Base-by-base conservation (phyloP, 1,140 invertebrate genomes). In the Euschistus heros region DNA sequence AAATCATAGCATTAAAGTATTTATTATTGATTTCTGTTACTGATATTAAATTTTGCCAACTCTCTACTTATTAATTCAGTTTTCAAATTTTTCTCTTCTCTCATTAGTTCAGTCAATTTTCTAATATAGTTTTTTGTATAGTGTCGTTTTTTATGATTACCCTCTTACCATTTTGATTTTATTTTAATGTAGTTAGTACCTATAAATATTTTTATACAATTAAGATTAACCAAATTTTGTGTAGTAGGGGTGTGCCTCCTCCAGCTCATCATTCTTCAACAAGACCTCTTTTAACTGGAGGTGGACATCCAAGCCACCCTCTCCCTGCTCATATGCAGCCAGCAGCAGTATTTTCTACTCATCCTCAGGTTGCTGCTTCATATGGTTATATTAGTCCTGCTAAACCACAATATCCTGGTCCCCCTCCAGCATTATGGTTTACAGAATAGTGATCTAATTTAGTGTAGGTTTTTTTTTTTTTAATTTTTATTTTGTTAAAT, bases 211-310 rank as follows among this genome's bases (percentile, higher is more conserved):
- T 24, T 15, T 20, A 22, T 26, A 37, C 33, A 30, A 8, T 62
- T 70, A 66, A 46, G 42, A 67, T 68, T 66, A 13, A 37, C 33
- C 33, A 37, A 37, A 37, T 37, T 37, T 66, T 64, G 68, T 71
- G 22, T 74, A 87, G 82, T 74, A 82, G 87, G 68, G 86, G 86
- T 54, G 81, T 88, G 68, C 86, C 88, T 65, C 89, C 89, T 14
- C 89, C 89, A 67, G 89, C 89, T 42, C 89, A 92, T 76, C 90
- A 92, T 76, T 86, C 86, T 71, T 88, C 86, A 71, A 87, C 87
- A 67, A 79, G 88, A 70, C 87, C 89, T 68, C 84, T 91, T 62
- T 75, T 88, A 69, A 82, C 86, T n/a, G 81, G 82, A 62, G 47
- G 47, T 20, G 47, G 47, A 50, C 81, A 83, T 73, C 79, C 86